Evolutionary conservation across 2,113 vertebrate species (phyloP), one percentile per base, ranked within the genome.

Genomic region (Eubucco bourcierii): DNA sequence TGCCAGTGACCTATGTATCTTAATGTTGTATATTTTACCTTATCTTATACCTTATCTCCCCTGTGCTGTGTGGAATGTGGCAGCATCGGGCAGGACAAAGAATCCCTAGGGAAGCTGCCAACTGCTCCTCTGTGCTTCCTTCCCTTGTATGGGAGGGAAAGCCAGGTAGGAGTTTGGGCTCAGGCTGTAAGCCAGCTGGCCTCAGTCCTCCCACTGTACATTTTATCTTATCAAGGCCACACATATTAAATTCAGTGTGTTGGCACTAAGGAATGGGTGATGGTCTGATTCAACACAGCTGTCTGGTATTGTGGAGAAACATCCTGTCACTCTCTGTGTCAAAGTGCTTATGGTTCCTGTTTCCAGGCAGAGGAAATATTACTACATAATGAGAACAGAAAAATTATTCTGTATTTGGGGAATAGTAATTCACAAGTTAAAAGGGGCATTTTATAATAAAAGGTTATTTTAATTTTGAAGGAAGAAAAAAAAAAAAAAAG

Each of bases 301-400:
- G 90, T 61, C 61, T 5, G 15, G 15, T 65, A 55, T 3, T 18
- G 79, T 33, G 50, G 58, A 90, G 94, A 86, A 90, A 94, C 90
- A 93, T 97, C 96, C 94, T 95, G 87, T 90, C 71, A 47, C 84
- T 72, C 72, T 84, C 61, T 90, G 84, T 83, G 93, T 95, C 93
- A 92, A 90, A 95, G 90, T 83, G 93, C 87, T 89, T 0, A 0
- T 87, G 67, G 90, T 93, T 95, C 93, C 96, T 95, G 92, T 94
- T 93, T 89, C 74, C 87, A 95, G 80, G 63, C 87, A 95, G 80
- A 95, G 94, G 91, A 95, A 95, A 61, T 76, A 85, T 64, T 87
- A 80, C 94, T 71, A 66, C 24, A 59, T 52, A 87, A 77, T 6
- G 12, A 93, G 67, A 52, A 80, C 86, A 89, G 58, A 93, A 85